These are phyloP conservation scores for Anoplius nigerrimus DNA, from an alignment of 2,888 invertebrate genomes.

Conservation along the genomic window DNA sequence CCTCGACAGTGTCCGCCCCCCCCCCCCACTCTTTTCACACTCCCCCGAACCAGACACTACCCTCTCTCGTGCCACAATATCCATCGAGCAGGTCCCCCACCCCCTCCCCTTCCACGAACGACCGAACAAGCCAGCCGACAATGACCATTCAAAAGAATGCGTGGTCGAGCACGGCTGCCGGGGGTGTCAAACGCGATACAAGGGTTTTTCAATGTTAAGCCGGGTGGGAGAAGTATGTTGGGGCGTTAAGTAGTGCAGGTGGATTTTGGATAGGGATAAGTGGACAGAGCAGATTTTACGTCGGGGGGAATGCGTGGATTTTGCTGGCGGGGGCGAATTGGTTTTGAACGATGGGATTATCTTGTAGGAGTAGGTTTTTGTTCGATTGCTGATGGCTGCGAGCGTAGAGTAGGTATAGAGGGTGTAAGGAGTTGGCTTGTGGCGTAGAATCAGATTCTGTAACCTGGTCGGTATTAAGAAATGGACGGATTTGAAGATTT, in stretches of 20 bases:
- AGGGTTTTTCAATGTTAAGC: slow-evolving; percentile 10
- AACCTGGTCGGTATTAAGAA: too few relatives aligned
- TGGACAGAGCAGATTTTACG: too few relatives aligned
- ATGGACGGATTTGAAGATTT: too few relatives aligned
- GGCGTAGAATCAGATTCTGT: too few relatives aligned
- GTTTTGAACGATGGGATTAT: too few relatives aligned
- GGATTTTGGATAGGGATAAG: not conserved
- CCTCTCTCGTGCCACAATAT: too few relatives aligned
- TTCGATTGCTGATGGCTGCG: too few relatives aligned
- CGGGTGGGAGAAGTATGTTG: not conserved
- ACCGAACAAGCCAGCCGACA: not conserved
- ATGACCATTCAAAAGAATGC: slow-evolving; percentile 26
- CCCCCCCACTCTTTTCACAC: not conserved
- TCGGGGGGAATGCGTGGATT: too few relatives aligned
- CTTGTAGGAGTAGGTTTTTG: too few relatives aligned
- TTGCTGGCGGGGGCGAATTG: too few relatives aligned
- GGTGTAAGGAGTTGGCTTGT: too few relatives aligned
- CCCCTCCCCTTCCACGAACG: not conserved
- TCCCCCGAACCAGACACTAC: not conserved
- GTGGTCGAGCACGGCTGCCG: slow-evolving; percentile 22
- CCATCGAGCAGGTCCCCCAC: not conserved
- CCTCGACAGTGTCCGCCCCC: not conserved
- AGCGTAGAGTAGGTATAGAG: too few relatives aligned
- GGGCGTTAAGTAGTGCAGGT: not conserved
- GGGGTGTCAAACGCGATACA: slow-evolving; percentile 30